A percentile compares a stretch with the other conserved stretches of the same genome.
Evolutionary conservation across 2,888 invertebrate species (phyloP).

Genomic region (Selenia dentaria): DNA sequence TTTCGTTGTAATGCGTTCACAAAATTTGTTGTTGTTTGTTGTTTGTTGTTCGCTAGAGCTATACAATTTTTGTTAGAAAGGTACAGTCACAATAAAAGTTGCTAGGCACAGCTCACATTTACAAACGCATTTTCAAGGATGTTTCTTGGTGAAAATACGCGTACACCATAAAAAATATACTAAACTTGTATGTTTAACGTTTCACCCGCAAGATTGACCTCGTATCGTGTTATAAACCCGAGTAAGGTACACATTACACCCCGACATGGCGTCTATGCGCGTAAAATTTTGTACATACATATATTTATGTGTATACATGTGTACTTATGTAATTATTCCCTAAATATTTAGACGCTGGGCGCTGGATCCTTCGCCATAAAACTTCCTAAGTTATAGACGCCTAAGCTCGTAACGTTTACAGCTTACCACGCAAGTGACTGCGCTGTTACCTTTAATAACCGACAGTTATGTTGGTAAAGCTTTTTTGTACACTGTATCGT

Average conservation of each 20-base stretch:
- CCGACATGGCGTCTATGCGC: slow-evolving; percentile 17
- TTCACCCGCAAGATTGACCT: slow-evolving; percentile 19
- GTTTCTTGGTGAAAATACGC: too few species aligned
- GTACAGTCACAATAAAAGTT: background rate
- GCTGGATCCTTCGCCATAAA: slow-evolving; percentile 55
- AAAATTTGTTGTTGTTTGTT: too few species aligned
- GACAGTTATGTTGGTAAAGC: slow-evolving; percentile 16
- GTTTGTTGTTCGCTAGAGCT: too few species aligned
- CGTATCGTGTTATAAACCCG: slow-evolving; percentile 19
- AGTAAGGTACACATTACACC: slow-evolving; percentile 25
- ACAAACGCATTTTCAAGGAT: background rate
- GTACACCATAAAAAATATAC: slow-evolving; percentile 8
- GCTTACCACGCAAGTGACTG: slow-evolving; percentile 25
- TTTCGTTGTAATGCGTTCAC: too few species aligned
- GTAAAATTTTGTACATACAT: slow-evolving; percentile 9
- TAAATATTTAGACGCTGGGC: slow-evolving; percentile 64
- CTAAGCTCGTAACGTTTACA: slow-evolving; percentile 45
- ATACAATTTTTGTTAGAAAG: too few species aligned
- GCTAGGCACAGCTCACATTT: background rate
- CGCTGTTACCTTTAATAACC: slow-evolving; percentile 13
- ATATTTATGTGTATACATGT: slow-evolving; percentile 18
- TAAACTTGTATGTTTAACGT: slow-evolving; percentile 6
- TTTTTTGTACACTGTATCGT: slow-evolving; percentile 24
- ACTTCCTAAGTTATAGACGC: slow-evolving; percentile 56
- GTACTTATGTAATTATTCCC: slow-evolving; percentile 63